Percentiles rank a stretch among this genome's conserved stretches.
Evolutionary conservation across 92 coral and sea anemone species (phyloP).

Genomic region (Parazoanthus darwini): DNA sequence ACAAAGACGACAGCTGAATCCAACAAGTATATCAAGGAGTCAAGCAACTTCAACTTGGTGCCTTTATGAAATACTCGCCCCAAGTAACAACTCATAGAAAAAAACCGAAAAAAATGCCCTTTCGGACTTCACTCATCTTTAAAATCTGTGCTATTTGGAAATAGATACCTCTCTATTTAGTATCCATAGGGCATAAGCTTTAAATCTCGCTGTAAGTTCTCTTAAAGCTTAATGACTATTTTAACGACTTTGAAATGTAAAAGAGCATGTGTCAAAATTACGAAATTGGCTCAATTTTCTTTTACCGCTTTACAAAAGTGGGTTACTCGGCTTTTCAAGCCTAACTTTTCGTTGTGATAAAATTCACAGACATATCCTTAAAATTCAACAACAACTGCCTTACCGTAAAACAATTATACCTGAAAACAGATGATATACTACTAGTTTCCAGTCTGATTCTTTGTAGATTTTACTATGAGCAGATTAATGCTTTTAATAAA

Average conservation of each 20-base stretch:
- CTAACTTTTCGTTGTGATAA: background rate
- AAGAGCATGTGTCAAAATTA: background rate
- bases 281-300: background rate
- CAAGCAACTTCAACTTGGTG: background rate
- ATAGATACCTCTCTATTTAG: background rate
- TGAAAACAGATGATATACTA: background rate
- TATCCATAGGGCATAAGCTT: background rate
- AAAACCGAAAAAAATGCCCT: background rate
- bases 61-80: background rate
- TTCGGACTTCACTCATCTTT: slow-evolving; percentile 14
- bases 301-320: background rate
- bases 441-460: too few relatives aligned
- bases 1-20: slow-evolving; percentile 15
- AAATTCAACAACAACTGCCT: background rate
- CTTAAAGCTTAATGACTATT: background rate
- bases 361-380: background rate
- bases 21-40: background rate
- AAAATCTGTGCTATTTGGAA: slow-evolving; percentile 8
- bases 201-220: too few relatives aligned
- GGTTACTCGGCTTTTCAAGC: background rate
- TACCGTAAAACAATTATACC: background rate
- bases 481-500: background rate
- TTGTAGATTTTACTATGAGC: background rate
- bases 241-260: background rate
- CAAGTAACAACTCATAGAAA: background rate